phyloP scores from a whole-genome alignment of 2,113 vertebrate species.

The mouse (Mus musculus) region DNA sequence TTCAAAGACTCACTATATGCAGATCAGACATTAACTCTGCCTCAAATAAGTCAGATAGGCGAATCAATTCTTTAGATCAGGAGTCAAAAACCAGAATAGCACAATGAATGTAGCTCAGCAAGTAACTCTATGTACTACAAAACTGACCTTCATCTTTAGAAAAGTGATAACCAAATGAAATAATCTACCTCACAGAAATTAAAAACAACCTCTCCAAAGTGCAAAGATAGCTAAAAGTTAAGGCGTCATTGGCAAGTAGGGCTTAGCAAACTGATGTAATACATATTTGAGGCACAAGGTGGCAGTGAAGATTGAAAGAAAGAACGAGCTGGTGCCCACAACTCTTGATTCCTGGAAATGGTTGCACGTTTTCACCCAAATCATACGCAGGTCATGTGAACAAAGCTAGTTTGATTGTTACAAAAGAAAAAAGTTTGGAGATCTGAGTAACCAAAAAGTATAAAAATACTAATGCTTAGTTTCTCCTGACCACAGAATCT shows the following conservation, averaged over 20 bases:
- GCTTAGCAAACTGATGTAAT: conserved; percentile 63
- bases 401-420: conserved; percentile 67
- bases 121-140: conserved; percentile 5
- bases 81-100: conserved; percentile 33
- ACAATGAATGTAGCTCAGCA: not conserved
- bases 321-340: conserved; percentile 47
- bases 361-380: conserved; percentile 83
- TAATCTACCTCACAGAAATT: conserved; percentile 32
- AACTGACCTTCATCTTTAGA: conserved; percentile 38
- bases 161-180: conserved; percentile 21
- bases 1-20: conserved; percentile 63
- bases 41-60: conserved; percentile 47
- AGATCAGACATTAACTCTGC: conserved; percentile 40
- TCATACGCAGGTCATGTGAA: conserved; percentile 85
- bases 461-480: conserved; percentile 34
- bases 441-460: conserved; percentile 1
- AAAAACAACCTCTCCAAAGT: conserved; percentile 46
- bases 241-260: not conserved
- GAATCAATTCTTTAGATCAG: conserved; percentile 46
- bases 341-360: conserved; percentile 76
- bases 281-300: conserved; percentile 84
- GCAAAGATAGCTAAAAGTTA: conserved; percentile 40
- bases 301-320: conserved; percentile 84
- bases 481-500: not conserved
- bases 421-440: conserved; percentile 57